Conservation (phyloP, 2,797 vertebrate genomes). For the Podarcis siculus region DNA sequence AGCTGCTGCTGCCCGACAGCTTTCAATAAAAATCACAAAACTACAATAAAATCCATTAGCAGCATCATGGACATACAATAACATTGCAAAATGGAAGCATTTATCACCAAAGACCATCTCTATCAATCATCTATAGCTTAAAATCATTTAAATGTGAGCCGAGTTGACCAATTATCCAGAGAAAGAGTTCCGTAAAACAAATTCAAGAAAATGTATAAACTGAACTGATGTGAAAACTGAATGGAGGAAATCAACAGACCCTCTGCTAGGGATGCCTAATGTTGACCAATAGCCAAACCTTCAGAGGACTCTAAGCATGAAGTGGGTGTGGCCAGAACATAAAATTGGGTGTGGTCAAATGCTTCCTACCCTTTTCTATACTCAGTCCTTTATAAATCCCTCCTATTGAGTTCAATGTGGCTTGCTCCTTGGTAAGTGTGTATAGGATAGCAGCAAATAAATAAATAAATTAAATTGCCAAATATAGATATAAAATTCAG, state of each 20-base stretch:
- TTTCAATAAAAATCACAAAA: not conserved
- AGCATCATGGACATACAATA: not conserved
- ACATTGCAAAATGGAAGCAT: not conserved
- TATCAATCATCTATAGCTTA: not conserved
- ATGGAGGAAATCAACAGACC: not conserved
- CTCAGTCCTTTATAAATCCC: too few species aligned
- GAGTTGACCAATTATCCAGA: not conserved
- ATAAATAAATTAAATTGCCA: too few species aligned
- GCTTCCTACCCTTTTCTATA: too few species aligned
- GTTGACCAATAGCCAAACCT: too few species aligned
- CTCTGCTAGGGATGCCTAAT: not conserved
- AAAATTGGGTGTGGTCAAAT: too few species aligned
- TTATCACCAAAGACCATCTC: not conserved
- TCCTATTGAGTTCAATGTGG: too few species aligned
- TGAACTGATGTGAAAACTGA: not conserved
- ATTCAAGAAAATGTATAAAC: not conserved
- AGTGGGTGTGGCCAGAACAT: too few species aligned
- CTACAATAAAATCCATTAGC: not conserved
- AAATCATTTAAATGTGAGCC: not conserved
- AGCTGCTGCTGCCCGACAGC: not conserved
- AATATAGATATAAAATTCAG: too few species aligned
- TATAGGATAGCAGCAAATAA: too few species aligned
- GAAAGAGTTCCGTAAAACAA: not conserved
- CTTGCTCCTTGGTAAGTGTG: too few species aligned
- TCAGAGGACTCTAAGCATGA: too few species aligned